Conservation (phyloP, 2,888 invertebrate species). For the Chrysopilus asiliformis region DNA sequence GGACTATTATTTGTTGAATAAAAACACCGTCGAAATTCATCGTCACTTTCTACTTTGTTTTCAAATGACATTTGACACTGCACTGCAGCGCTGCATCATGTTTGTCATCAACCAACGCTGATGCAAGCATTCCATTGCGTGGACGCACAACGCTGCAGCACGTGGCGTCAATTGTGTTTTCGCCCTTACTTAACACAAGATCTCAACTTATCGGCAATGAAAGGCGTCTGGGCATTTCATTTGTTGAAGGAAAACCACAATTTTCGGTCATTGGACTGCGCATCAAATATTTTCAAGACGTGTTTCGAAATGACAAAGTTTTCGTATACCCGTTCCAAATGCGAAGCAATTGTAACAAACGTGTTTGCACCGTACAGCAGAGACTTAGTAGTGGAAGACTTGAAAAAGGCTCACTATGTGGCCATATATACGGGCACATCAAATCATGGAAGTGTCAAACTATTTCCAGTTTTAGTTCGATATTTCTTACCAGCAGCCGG, state of each 20-base stretch:
- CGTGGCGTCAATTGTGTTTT: too few relatives aligned
- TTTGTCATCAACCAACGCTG: too few relatives aligned
- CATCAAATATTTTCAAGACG: background rate
- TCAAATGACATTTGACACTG: too few relatives aligned
- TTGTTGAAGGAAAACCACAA: background rate
- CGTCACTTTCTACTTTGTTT: too few relatives aligned
- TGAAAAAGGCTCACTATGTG: background rate
- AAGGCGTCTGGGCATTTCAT: too few relatives aligned
- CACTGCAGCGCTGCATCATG: too few relatives aligned
- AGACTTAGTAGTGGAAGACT: background rate
- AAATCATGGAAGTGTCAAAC: background rate
- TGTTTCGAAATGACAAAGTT: background rate
- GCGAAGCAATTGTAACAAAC: background rate
- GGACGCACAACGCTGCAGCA: too few relatives aligned
- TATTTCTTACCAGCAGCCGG: background rate
- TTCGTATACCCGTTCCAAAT: background rate
- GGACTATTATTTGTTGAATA: too few relatives aligned
- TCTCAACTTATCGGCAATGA: too few relatives aligned
- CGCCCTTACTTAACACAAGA: too few relatives aligned
- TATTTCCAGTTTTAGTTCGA: background rate
- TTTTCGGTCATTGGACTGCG: background rate
- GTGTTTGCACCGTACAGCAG: background rate
- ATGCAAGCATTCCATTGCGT: too few relatives aligned
- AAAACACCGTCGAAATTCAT: too few relatives aligned
- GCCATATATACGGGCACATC: background rate